Percentiles rank a stretch among this genome's conserved stretches.
Evolutionary conservation across 2,888 invertebrate species (phyloP).

Genomic region (Ophion slaviceki): DNA sequence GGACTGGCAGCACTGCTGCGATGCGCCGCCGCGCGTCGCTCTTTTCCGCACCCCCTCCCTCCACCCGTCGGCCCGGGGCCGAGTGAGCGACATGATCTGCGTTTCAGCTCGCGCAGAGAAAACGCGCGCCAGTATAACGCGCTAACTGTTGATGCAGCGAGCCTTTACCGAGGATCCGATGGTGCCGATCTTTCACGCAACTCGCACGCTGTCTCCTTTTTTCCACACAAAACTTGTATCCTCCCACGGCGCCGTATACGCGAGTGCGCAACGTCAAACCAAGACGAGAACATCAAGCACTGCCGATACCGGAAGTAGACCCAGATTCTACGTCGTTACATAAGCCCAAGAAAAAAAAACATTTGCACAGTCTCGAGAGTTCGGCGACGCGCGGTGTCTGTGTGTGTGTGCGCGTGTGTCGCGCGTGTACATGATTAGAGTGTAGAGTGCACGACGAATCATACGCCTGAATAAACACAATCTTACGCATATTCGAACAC

Average conservation of each 20-base stretch:
- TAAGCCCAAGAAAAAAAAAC: background rate
- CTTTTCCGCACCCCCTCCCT: background rate
- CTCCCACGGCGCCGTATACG: background rate
- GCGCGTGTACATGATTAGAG: background rate
- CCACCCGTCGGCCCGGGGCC: background rate
- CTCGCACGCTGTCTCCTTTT: background rate
- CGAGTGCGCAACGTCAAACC: constrained; percentile 14
- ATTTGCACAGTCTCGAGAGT: background rate
- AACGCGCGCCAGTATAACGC: constrained; percentile 66
- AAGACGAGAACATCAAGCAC: background rate
- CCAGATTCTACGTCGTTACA: background rate
- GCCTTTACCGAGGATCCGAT: constrained; percentile 21
- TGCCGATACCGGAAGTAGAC: background rate
- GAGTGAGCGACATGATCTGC: background rate
- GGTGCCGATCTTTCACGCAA: constrained; percentile 41
- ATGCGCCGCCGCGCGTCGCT: background rate
- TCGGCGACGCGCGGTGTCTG: background rate
- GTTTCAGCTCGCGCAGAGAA: constrained; percentile 1
- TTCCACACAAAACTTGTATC: background rate
- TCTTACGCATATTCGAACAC: background rate
- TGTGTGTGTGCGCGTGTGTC: background rate
- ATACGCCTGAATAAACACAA: background rate
- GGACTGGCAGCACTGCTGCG: background rate
- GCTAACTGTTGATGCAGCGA: constrained; percentile 57
- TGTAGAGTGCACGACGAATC: background rate